These are phyloP conservation scores for Crotalus viridis DNA, from an alignment of 2,113 vertebrate genomes.

Conservation along the genomic window DNA sequence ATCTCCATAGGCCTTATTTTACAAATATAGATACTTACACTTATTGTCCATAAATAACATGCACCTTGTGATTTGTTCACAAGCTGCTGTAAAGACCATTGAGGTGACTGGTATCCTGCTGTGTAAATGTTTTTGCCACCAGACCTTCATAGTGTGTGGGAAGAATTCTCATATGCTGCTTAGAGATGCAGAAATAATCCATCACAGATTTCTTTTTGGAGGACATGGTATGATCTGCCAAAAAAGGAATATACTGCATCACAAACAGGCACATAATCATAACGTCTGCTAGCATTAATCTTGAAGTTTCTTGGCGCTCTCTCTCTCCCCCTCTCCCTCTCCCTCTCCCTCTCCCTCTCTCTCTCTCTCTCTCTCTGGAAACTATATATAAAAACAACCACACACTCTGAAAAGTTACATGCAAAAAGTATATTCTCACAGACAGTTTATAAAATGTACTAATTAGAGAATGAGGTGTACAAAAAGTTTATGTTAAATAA, in stretches of 20 bases:
- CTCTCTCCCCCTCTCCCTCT: fast-evolving
- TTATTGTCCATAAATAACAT: neutral
- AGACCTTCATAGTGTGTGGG: neutral
- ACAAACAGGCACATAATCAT: neutral
- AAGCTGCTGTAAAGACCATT: neutral
- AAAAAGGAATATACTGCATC: neutral
- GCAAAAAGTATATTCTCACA: neutral
- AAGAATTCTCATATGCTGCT: neutral
- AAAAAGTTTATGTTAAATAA: neutral
- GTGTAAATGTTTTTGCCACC: neutral
- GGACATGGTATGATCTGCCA: neutral
- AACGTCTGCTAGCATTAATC: neutral
- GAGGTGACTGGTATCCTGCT: neutral
- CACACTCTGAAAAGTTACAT: neutral
- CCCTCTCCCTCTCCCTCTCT: no score
- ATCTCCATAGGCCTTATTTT: neutral
- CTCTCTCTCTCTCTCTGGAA: no score
- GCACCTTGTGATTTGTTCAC: neutral
- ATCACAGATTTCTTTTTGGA: neutral
- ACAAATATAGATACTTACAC: neutral
- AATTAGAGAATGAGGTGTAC: neutral
- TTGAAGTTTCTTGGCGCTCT: neutral
- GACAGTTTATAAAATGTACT: neutral
- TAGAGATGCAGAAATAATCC: neutral
- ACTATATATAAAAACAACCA: neutral